These are phyloP conservation scores for Sebastiscus tertius DNA, from an alignment of 2,797 vertebrate species.

Conservation along the genomic window DNA sequence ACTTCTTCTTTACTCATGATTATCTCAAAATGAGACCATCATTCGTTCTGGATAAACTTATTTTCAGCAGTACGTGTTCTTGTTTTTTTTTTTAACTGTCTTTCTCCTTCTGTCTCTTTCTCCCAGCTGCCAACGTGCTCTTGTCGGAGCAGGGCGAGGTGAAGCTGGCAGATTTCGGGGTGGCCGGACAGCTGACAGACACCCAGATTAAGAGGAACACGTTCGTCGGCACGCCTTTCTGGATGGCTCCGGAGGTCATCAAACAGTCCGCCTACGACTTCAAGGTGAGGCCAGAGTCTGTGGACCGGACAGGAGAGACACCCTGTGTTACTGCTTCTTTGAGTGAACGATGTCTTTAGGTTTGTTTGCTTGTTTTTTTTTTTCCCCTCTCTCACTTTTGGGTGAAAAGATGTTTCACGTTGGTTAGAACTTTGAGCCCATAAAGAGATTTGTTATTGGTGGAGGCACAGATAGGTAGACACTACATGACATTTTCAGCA, in stretches of 20 bases:
- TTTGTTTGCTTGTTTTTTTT: neutral
- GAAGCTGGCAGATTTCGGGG: conserved; percentile 98
- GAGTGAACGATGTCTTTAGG: neutral
- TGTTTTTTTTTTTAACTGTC: neutral
- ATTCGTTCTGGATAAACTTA: neutral
- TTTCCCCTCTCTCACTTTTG: neutral
- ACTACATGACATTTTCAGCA: neutral
- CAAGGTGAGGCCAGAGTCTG: conserved; percentile 85
- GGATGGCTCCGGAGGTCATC: conserved; percentile 99
- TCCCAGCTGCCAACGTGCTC: conserved; percentile 93
- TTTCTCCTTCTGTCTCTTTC: neutral
- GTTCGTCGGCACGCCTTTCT: conserved; percentile 98
- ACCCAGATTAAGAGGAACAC: conserved; percentile 99
- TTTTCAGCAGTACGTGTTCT: neutral
- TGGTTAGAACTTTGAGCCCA: neutral
- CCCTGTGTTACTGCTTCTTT: neutral
- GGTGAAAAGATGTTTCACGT: neutral
- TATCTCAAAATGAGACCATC: neutral
- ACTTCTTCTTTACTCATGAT: neutral
- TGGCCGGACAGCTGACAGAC: conserved; percentile 97
- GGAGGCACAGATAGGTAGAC: neutral
- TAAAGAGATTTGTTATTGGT: neutral
- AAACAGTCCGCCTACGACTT: conserved; percentile 99
- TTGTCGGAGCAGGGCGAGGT: conserved; percentile 97
- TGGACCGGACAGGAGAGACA: neutral